phyloP scores from a whole-genome alignment of 2,888 invertebrate genomes.

The Cheilosia soror region DNA sequence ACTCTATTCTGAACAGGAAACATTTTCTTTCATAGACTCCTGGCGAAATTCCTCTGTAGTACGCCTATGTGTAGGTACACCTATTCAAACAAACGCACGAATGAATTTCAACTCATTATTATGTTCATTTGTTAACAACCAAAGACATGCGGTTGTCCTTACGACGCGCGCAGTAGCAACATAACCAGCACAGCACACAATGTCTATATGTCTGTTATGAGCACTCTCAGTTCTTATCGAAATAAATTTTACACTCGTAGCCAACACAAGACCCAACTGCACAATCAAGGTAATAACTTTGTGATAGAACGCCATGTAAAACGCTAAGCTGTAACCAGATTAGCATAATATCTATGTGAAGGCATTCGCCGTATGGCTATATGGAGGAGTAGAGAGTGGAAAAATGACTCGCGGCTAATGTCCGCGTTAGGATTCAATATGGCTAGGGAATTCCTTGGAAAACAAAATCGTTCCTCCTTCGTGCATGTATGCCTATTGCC shows the following conservation, averaged over 20 bases:
- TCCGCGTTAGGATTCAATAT: conserved; percentile 59
- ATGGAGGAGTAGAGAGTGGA: not conserved
- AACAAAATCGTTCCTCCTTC: conserved; percentile 31
- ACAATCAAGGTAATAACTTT: conserved; percentile 72
- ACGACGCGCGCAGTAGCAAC: conserved; percentile 22
- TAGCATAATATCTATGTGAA: conserved; percentile 73
- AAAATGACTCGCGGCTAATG: conserved; percentile 63
- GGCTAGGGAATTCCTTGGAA: conserved; percentile 65
- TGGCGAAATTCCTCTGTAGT: not conserved
- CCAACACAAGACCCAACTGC: conserved; percentile 13
- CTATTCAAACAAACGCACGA: conserved; percentile 16
- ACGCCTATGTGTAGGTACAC: not conserved
- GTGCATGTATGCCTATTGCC: not conserved
- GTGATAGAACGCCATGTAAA: conserved; percentile 65
- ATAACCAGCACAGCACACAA: not conserved
- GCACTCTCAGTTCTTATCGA: conserved; percentile 46
- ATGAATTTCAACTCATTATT: conserved; percentile 60
- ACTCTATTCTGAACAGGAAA: conserved; percentile 19
- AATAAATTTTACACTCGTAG: conserved; percentile 51
- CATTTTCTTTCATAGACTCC: conserved; percentile 5
- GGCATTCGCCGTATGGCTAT: conserved; percentile 40
- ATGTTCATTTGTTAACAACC: conserved; percentile 53
- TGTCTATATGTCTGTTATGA: conserved; percentile 28
- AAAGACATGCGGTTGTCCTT: conserved; percentile 23
- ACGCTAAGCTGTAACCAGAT: conserved; percentile 52